Conservation (phyloP, 2,797 vertebrate species). For the Gouania willdenowi region DNA sequence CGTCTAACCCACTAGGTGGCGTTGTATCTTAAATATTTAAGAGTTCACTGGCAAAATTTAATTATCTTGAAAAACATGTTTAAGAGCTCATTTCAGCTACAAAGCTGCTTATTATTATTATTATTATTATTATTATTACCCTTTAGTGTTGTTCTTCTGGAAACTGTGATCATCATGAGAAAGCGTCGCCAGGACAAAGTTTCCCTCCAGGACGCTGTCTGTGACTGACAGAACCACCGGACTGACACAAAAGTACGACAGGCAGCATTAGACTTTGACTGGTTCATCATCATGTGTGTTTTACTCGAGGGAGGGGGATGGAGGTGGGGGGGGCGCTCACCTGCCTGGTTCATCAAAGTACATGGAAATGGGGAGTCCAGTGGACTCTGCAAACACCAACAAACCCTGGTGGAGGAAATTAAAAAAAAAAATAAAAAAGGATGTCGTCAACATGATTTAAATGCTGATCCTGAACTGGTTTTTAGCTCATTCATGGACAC, state of each 20-base stretch:
- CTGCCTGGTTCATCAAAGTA: slow-evolving; percentile 85
- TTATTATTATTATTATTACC: slow-evolving; percentile 42
- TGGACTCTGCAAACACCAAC: slow-evolving; percentile 86
- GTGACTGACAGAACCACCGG: slow-evolving; percentile 83
- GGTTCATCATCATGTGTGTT: neutral
- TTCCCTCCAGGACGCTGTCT: slow-evolving; percentile 84
- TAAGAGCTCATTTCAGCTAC: no score
- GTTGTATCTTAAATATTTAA: neutral
- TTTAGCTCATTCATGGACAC: neutral
- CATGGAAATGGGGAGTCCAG: slow-evolving; percentile 82
- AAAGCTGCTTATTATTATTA: neutral
- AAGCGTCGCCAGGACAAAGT: slow-evolving; percentile 91
- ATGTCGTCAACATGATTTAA: neutral
- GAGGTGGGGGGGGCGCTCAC: slow-evolving; percentile 65
- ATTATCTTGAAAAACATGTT: no score
- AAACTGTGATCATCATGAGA: slow-evolving; percentile 67
- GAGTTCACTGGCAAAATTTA: neutral
- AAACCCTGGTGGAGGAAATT: slow-evolving; percentile 70
- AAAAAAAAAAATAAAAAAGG: no score
- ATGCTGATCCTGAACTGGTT: neutral
- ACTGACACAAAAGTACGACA: no score
- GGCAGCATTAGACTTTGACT: neutral
- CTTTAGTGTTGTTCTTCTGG: slow-evolving; percentile 44
- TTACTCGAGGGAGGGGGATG: no score
- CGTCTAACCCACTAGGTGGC: slow-evolving; percentile 10